phyloP scores from a whole-genome alignment of 2,888 invertebrate species.

The Drosophila imparisetae region DNA sequence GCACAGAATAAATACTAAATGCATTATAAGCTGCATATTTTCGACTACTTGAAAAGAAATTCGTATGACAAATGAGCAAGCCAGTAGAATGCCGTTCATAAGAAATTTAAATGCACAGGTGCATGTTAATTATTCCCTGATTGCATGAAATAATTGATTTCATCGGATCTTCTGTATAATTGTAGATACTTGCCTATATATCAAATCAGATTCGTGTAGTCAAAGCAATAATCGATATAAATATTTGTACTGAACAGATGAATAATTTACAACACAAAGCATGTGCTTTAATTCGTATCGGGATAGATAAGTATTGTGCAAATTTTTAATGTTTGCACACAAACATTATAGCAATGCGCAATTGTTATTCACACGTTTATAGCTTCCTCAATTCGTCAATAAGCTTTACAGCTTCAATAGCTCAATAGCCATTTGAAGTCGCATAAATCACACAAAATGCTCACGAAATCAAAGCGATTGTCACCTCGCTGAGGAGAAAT shows the following conservation, averaged over 20 bases:
- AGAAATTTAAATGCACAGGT: not conserved
- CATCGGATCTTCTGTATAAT: not conserved
- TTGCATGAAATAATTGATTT: constrained; percentile 3
- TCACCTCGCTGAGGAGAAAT: constrained; percentile 36
- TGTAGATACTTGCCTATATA: not conserved
- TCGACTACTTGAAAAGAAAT: not conserved
- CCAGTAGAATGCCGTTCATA: not conserved
- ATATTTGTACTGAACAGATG: not conserved
- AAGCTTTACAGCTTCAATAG: constrained; percentile 22
- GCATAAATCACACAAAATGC: constrained; percentile 66
- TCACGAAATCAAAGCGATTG: constrained; percentile 55
- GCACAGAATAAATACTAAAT: not conserved
- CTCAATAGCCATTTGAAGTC: constrained; percentile 28
- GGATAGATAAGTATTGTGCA: not conserved
- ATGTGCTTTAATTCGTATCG: not conserved
- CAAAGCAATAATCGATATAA: not conserved
- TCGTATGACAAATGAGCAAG: not conserved
- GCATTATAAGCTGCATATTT: not conserved
- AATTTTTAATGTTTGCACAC: constrained; percentile 8
- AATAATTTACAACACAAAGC: not conserved
- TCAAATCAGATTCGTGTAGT: not conserved
- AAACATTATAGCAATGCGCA: constrained; percentile 14
- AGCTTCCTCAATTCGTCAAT: constrained; percentile 54
- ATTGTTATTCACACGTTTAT: constrained; percentile 39
- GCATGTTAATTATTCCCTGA: constrained; percentile 1